Conservation (phyloP, 2,888 invertebrate genomes). For the Scrobipalpa atriplicella region DNA sequence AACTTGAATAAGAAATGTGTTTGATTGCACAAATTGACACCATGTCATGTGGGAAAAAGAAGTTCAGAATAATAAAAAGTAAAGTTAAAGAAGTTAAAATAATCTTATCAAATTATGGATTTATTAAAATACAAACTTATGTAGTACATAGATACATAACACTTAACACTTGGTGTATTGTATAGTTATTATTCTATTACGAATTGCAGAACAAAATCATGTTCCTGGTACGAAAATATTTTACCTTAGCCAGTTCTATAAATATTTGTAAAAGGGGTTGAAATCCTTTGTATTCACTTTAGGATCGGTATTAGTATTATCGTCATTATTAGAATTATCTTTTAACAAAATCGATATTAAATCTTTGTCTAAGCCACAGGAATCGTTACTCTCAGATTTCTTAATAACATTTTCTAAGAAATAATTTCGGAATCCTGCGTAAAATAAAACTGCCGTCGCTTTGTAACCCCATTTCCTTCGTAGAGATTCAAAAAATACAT, state of each 20-base stretch:
- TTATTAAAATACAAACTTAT: too few relatives aligned
- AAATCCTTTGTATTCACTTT: conserved; percentile 16
- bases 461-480: conserved; percentile 23
- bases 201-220: too few relatives aligned
- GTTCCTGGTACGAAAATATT: too few relatives aligned
- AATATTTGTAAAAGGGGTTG: conserved; percentile 25
- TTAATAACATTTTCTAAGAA: conserved; percentile 24
- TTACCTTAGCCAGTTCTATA: neutral
- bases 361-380: conserved; percentile 25
- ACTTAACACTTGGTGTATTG: too few relatives aligned
- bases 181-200: too few relatives aligned
- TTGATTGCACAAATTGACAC: too few relatives aligned
- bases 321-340: neutral
- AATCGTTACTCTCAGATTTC: conserved; percentile 22
- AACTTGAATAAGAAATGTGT: too few relatives aligned
- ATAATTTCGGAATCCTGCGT: conserved; percentile 22
- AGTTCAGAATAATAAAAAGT: too few relatives aligned
- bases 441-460: conserved; percentile 21
- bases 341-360: conserved; percentile 24
- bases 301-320: neutral
- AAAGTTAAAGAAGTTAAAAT: too few relatives aligned
- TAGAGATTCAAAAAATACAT: conserved; percentile 22
- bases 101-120: too few relatives aligned
- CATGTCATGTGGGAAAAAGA: too few relatives aligned
- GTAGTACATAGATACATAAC: too few relatives aligned